Conservation (phyloP, 2,113 vertebrate genomes). For the Bagarius yarrelli region DNA sequence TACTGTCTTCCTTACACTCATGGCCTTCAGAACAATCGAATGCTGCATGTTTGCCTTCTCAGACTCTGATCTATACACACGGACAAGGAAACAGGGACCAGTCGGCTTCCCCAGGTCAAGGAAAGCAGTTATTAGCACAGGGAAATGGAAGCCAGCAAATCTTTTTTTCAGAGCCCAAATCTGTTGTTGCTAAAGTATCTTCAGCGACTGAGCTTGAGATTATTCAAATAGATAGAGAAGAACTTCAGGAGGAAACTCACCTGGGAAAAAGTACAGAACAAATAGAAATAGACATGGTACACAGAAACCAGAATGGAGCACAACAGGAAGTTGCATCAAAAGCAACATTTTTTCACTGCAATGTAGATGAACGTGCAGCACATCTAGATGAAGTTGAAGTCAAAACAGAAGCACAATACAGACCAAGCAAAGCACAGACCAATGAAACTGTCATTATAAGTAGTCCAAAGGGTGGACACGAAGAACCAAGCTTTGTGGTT, state of each 20-base stretch:
- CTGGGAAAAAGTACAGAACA: slow-evolving; percentile 4
- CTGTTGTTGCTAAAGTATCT: neutral
- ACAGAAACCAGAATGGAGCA: neutral
- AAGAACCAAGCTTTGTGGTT: neutral
- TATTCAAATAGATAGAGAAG: slow-evolving; percentile 1
- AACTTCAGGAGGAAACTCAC: slow-evolving; percentile 12
- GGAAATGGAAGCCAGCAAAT: neutral
- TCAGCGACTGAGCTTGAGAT: slow-evolving; percentile 6
- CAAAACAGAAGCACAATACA: slow-evolving; percentile 33
- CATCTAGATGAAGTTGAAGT: slow-evolving; percentile 3
- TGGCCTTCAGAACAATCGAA: slow-evolving; percentile 21
- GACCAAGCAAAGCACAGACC: slow-evolving; percentile 19
- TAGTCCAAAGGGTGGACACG: neutral
- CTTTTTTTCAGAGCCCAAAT: neutral
- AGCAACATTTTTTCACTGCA: neutral
- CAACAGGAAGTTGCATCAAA: slow-evolving; percentile 1
- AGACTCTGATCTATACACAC: slow-evolving; percentile 38
- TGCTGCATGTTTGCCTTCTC: neutral
- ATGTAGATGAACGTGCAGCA: neutral
- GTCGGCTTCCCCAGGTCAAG: slow-evolving; percentile 5
- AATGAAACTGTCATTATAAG: slow-evolving; percentile 4
- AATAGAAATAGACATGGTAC: slow-evolving; percentile 6
- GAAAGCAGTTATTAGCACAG: slow-evolving; percentile 11
- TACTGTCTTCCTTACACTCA: slow-evolving; percentile 42
- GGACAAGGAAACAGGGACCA: neutral